Evolutionary conservation across 92 coral and sea anemone species (phyloP).

Genomic region (Zoanthus sansibaricus): DNA sequence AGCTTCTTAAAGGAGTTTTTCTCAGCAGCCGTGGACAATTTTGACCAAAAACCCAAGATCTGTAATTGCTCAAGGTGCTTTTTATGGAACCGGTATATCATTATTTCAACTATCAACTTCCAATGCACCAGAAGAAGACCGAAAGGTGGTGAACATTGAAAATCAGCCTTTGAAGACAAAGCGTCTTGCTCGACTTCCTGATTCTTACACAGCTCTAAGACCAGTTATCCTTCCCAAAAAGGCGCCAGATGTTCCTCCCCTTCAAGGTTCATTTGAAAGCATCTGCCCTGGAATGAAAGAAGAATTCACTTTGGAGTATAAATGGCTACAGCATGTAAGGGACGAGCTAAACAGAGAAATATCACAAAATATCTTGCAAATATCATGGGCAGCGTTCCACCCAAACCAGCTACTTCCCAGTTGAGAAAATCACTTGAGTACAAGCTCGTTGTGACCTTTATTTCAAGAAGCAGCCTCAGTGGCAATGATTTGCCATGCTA

Average conservation of each 20-base stretch:
- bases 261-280: too few relatives aligned
- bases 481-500: constrained; percentile 75
- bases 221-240: too few relatives aligned
- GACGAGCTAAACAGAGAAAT: constrained; percentile 62
- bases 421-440: constrained; percentile 49
- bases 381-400: constrained; percentile 73
- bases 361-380: constrained; percentile 56
- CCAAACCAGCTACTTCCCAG: constrained; percentile 36
- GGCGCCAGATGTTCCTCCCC: too few relatives aligned
- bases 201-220: constrained; percentile 53
- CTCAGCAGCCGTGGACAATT: constrained; percentile 65
- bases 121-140: constrained; percentile 59
- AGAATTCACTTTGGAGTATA: neutral
- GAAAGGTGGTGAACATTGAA: neutral
- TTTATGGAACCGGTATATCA: constrained; percentile 46
- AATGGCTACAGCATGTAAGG: constrained; percentile 66
- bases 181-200: constrained; percentile 55
- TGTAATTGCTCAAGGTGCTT: constrained; percentile 1
- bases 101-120: constrained; percentile 67
- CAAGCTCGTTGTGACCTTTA: constrained; percentile 48
- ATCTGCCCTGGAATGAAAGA: too few relatives aligned
- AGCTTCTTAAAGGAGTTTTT: constrained; percentile 4
- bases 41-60: constrained; percentile 50
- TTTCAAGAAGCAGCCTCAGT: constrained; percentile 61
- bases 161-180: constrained; percentile 35